Conservation (phyloP, 2,797 vertebrate species). For the Argentina silus region DNA sequence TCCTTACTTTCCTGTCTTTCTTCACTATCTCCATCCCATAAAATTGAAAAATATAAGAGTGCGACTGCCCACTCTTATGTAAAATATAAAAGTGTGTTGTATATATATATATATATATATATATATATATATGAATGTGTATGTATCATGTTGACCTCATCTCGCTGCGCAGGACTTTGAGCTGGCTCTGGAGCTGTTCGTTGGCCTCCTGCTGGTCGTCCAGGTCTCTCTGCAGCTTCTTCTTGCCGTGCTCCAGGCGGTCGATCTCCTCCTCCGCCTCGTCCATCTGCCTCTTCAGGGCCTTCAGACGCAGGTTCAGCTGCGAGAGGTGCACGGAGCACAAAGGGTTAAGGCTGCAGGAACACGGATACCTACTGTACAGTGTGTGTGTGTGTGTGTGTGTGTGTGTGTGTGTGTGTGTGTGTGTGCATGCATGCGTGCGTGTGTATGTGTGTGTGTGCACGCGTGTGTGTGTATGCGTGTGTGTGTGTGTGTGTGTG, state of each 20-base stretch:
- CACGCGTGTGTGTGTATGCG: not conserved
- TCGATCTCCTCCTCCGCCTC: constrained; percentile 97
- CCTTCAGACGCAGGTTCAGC: constrained; percentile 94
- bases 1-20: no score
- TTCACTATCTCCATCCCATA: no score
- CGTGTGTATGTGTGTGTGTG: not conserved
- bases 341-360: not conserved
- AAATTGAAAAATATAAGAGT: no score
- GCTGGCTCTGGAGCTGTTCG: constrained; percentile 91
- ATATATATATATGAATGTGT: not conserved
- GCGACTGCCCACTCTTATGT: no score
- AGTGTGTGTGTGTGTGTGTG: not conserved
- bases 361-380: not conserved
- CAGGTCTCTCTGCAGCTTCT: constrained; percentile 95
- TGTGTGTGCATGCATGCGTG: not conserved
- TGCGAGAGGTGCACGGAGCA: constrained; percentile 48
- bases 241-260: constrained; percentile 90
- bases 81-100: no score
- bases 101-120: no score
- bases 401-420: no score
- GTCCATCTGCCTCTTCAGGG: constrained; percentile 95
- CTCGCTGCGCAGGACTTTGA: constrained; percentile 85
- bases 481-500: not conserved
- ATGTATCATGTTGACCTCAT: constrained; percentile 78
- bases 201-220: constrained; percentile 93